Conservation (phyloP, 2,797 vertebrate species). For the Monodelphis domestica region DNA sequence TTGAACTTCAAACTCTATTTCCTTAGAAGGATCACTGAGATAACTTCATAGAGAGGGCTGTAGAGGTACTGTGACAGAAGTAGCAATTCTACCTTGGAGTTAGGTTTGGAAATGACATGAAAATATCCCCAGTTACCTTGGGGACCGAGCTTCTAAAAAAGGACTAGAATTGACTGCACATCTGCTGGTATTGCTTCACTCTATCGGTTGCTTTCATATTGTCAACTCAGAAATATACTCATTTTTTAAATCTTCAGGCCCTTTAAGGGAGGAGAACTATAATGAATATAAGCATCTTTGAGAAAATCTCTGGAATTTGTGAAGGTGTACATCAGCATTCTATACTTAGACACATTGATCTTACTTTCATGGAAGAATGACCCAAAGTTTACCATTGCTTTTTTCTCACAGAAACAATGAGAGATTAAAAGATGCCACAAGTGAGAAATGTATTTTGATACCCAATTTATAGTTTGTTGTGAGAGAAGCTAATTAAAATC, state of each 20-base stretch:
- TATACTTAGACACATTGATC: background rate
- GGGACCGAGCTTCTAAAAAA: conserved; percentile 57
- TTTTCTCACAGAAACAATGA: background rate
- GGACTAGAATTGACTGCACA: conserved; percentile 22
- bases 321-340: background rate
- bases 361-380: conserved; percentile 1
- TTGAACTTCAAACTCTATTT: conserved; percentile 61
- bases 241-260: background rate
- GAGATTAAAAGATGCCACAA: background rate
- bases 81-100: conserved; percentile 44
- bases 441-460: background rate
- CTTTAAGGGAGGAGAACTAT: background rate
- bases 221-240: conserved; percentile 19
- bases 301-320: conserved; percentile 12
- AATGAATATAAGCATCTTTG: background rate
- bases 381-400: background rate
- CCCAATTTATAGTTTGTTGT: background rate
- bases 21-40: conserved; percentile 5
- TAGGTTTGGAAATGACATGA: conserved; percentile 53
- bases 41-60: conserved; percentile 39
- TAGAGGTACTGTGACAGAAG: conserved; percentile 48
- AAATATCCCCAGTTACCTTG: conserved; percentile 47
- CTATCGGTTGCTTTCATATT: conserved; percentile 13
- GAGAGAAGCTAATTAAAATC: background rate
- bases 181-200: conserved; percentile 36